Conservation (phyloP, 2,888 invertebrate genomes). For the Rotaria magnacalcarata region DNA sequence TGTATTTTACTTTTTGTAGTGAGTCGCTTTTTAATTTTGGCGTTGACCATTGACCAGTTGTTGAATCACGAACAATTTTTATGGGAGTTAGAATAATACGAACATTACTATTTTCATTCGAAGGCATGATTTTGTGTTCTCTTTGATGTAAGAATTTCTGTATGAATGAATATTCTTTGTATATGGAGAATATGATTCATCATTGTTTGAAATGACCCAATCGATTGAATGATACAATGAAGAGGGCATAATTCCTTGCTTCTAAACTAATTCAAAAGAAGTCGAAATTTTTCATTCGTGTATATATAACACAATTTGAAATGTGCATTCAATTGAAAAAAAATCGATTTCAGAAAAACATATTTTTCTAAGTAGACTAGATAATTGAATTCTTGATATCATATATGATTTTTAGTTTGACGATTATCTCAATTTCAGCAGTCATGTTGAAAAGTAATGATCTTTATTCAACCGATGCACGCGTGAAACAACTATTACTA, state of each 20-base stretch:
- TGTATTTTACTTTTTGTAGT: neutral
- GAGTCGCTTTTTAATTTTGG: neutral
- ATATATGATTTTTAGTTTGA: too few species aligned
- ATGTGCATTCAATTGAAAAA: too few species aligned
- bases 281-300: too few species aligned
- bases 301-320: too few species aligned
- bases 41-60: constrained; percentile 12
- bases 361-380: too few species aligned
- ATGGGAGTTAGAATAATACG: neutral
- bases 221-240: neutral
- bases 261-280: too few species aligned
- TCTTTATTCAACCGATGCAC: too few species aligned
- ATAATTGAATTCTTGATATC: too few species aligned
- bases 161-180: neutral
- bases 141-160: neutral
- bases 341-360: too few species aligned
- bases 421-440: too few species aligned
- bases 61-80: neutral
- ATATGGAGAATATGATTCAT: neutral
- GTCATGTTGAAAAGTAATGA: too few species aligned
- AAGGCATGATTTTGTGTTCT: neutral
- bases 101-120: neutral
- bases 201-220: constrained; percentile 12
- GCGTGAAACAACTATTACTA: too few species aligned
- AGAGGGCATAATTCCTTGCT: neutral